Evolutionary conservation across 2,113 vertebrate species (phyloP), one percentile per base, ranked within the genome.

Genomic region (Bambusicola thoracicus): DNA sequence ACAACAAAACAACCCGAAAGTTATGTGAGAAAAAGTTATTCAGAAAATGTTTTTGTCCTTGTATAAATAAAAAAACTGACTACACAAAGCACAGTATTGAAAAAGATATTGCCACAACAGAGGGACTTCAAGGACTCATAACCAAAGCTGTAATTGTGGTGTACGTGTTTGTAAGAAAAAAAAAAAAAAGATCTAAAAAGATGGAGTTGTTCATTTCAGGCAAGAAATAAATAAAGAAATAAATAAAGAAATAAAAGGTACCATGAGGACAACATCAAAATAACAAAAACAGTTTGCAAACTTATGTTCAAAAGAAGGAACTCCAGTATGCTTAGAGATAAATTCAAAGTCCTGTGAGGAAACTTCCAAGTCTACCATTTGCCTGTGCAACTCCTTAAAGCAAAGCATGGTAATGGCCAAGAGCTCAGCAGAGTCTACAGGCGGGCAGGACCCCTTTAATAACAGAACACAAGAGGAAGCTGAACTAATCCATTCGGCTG

Each of bases 91-190:
- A 2, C 32, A 29, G 34, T 81, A 67, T 12, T 92, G 79, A 85
- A 91, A 93, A 93, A 80, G 75, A 77, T 81, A 94, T 2, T 81
- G 82, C 85, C 82, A 80, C 85, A 94, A 93, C 83, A 94, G 82
- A 91, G 56, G 20, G 36, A 78, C 69, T 90, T 86, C 89, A 93
- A 79, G 84, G 55, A 91, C 87, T 82, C 32, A 5, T 41, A 91
- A 89, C 17, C 36, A 58, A 62, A 92, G 49, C 29, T 68, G 29
- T 70, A 91, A 82, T 21, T 87, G 55, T 73, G 58, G 72, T 73
- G 43, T 24, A 74, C 72, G 78, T 56, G 83, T 7, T 80, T 82
- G 27, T n/a, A 49, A 89, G 48, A 3, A 8, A n/a, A 21, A 51
- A 4, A 34, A 34, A 53, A 62, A 36, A 59, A 13, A 21, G 0